Evolutionary conservation across 2,797 vertebrate species (phyloP), one percentile per base, ranked within the genome.

Genomic region (Bradypodion ventrale): DNA sequence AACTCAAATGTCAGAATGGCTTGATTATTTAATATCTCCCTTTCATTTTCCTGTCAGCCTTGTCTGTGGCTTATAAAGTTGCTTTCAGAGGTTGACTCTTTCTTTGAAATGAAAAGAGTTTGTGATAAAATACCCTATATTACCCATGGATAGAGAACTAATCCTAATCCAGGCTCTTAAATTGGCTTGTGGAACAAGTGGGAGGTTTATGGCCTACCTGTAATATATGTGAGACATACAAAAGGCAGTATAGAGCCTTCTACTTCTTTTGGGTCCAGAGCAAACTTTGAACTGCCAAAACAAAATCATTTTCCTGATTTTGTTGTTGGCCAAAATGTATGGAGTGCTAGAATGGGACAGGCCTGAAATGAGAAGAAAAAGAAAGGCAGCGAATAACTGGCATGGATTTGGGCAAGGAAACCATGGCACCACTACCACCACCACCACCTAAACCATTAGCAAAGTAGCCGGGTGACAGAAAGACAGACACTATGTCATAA

Each of bases 11-110:
- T 80, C 84, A 80, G 49, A 75, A 46, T 32, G 29, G 63, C 72
- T 80, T 44, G 63, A 69, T 85, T 75, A 68, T 80, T 85, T 85
- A 75, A 85, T 80, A 16, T 80, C 32, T 68, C 75, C 84, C 63
- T 85, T 80, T 85, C 78, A 80, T 75, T 75, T 68, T 32, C 72
- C 49, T 75, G 78, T 60, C 72, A 85, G 49, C 8, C 72, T 69
- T 68, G 46, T 74, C 63, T 56, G n/a, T n/a, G 5, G 52, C 72
- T 80, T 75, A 80, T 80, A 69, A 80, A 69, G 72, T 35, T 46
- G 23, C 49, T 32, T 49, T 75, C 21, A 3, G 49, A 75, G 62
- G 72, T 44, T 85, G 74, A 37, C 37, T 68, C 70, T 44, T 3
- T 35, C 62, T 35, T 66, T 75, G n/a, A 29, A 21, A 44, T 75